Conservation (phyloP, 1,140 invertebrate genomes). For the Rhopalosiphum padi region DNA sequence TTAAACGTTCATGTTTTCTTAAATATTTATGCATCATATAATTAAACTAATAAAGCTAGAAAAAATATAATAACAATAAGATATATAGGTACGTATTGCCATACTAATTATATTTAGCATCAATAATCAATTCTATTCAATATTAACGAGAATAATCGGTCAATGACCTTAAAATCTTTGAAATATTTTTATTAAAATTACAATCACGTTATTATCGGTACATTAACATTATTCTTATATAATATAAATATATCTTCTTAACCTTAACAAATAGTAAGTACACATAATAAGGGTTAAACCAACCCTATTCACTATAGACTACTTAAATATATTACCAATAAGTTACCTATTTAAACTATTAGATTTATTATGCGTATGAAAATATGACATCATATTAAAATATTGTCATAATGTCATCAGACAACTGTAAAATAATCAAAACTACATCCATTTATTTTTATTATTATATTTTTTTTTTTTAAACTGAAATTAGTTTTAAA, state of each 20-base stretch:
- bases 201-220: background rate
- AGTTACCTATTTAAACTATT: background rate
- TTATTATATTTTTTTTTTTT: background rate
- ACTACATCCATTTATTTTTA: background rate
- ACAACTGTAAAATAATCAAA: background rate
- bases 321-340: background rate
- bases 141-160: slow-evolving; percentile 4
- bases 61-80: slow-evolving; percentile 16
- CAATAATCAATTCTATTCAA: background rate
- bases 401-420: too few species aligned
- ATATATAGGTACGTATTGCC: background rate
- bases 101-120: slow-evolving; percentile 19
- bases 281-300: background rate
- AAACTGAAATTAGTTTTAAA: too few species aligned
- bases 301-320: background rate
- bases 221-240: background rate
- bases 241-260: background rate
- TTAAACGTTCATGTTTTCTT: background rate
- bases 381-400: too few species aligned
- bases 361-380: background rate
- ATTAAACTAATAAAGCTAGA: background rate
- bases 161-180: slow-evolving; percentile 3
- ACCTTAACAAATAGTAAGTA: background rate
- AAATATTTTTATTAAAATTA: background rate
- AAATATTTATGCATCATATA: background rate